These are phyloP conservation scores for Gracilinanus agilis DNA, from an alignment of 2,113 vertebrate species.

Conservation along the genomic window DNA sequence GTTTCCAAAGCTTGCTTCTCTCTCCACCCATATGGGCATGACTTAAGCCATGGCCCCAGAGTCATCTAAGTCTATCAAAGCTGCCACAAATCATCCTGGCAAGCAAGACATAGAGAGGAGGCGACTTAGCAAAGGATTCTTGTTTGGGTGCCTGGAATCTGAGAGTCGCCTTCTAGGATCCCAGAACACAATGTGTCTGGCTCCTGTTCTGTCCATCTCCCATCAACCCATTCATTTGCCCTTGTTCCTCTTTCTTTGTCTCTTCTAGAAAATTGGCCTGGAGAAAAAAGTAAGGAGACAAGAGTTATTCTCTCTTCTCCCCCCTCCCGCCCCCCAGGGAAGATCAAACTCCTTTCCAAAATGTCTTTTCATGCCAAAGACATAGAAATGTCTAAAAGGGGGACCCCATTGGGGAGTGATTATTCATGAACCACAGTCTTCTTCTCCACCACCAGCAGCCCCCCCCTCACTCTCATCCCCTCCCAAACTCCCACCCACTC, in stretches of 20 bases:
- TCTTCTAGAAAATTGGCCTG: neutral
- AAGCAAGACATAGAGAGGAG: neutral
- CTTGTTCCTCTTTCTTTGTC: neutral
- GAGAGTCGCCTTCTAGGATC: neutral
- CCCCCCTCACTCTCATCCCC: constrained; percentile 5
- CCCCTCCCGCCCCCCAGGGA: neutral
- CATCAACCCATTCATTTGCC: neutral
- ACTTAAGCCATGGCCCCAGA: neutral
- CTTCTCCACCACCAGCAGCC: constrained; percentile 38
- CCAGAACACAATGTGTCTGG: neutral
- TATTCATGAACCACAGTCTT: neutral
- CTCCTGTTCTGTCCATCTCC: neutral
- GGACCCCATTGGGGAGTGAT: constrained; percentile 38
- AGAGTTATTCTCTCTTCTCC: constrained; percentile 28
- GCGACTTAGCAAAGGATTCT: neutral
- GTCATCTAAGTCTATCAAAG: neutral
- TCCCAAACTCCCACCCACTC: constrained; percentile 67
- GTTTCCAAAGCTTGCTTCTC: neutral
- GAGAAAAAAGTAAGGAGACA: constrained; percentile 6
- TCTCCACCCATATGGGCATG: neutral
- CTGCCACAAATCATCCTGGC: neutral
- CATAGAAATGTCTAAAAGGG: neutral
- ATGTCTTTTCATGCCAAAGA: constrained; percentile 29
- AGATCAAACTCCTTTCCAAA: constrained; percentile 29
- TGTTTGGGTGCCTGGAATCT: neutral